Evolutionary conservation across 2,888 invertebrate genomes (phyloP), one percentile per base, ranked within the genome.

Genomic region (Xylocampa areola): DNA sequence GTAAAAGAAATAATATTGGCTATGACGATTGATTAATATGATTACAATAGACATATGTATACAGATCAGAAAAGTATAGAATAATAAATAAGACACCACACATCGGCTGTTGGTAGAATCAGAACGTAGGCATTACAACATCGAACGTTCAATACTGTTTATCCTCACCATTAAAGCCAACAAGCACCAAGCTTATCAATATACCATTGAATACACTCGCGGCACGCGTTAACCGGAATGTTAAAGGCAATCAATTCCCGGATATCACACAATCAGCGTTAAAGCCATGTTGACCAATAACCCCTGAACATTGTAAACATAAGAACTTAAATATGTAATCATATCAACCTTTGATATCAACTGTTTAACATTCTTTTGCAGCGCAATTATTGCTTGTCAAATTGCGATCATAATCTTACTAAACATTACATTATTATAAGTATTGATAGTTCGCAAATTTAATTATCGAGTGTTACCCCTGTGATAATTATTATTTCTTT

Each of bases 251-350:
- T 50, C 49, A 47, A 47, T 65, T 68, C 54, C 13, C 45, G 33
- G 63, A 54, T 39, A 39, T n/a, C 19, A 21, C 32, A 62, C 68
- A 65, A 68, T 68, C n/a, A 54, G 44, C 14, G 8, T 13, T 16
- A 1, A 30, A 48, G 30, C 13, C n/a, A 14, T 54, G 49, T 62
- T 65, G 49, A 68, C 33, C 16, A 49, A 33, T 30, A 47, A 27
- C 21, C 27, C 23, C 29, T 41, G 8, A 30, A 11, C 41, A 11
- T 11, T 17, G 16, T 19, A 7, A 17, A 5, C 8, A 6, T 6
- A 10, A 13, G n/a, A n/a, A 2, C n/a, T 7, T 23, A 30, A 36
- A 37, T 32, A 21, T 17, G 17, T 8, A 17, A 11, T 30, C 8
- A 0, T 43, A 21, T 21, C n/a, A 21, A 29, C 10, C 23, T 53